Evolutionary conservation across 2,113 vertebrate species (phyloP), one percentile per base, ranked within the genome.

Genomic region (Harpagus bidentatus): DNA sequence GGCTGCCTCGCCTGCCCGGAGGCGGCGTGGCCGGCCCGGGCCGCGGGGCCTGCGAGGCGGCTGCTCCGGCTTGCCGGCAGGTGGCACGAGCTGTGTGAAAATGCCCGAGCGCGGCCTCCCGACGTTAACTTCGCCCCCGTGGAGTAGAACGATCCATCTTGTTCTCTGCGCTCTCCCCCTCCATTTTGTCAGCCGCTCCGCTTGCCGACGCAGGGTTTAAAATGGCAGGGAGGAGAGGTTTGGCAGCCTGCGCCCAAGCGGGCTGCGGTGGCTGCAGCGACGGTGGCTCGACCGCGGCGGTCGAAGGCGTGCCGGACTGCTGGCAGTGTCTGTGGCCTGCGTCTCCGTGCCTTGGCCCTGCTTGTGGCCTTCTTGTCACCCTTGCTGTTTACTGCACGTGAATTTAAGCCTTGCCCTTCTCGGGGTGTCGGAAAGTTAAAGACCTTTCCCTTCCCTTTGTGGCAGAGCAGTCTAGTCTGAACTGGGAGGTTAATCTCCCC

Each of bases 231-330:
- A 31, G 50, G 9, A 43, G 43, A 59, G 29, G 43, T 7, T 5
- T 9, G 42, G 42, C 42, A 13, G 28, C 9, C 26, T 0, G 42
- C 23, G 0, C 5, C 14, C 17, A 3, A 7, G 48, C 4, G 3
- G 47, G 59, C 40, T 25, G 36, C 1, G 2, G 25, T 6, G 20
- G 42, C 31, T 4, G 3, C 42, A 10, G 56, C 0, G 14, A 7
- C 47, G 2, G 38, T 0, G 1, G 26, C 21, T 14, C 0, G 2
- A 2, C 20, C 1, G 3, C 1, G 1, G 67, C 1, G 3, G 16
- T 40, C 3, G 1, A 13, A 34, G 28, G 28, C 0, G 1, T 14
- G 17, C 8, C 18, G 1, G 25, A 1, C 20, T 13, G 31, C n/a
- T 15, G 45, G 1, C 1, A 0, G 16, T 3, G 8, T 4, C 19